A percentile compares a stretch with the other conserved stretches of the same genome.
These are phyloP conservation scores for Uropsilus gracilis DNA, from an alignment of 2,113 vertebrate species.

Conservation along the genomic window DNA sequence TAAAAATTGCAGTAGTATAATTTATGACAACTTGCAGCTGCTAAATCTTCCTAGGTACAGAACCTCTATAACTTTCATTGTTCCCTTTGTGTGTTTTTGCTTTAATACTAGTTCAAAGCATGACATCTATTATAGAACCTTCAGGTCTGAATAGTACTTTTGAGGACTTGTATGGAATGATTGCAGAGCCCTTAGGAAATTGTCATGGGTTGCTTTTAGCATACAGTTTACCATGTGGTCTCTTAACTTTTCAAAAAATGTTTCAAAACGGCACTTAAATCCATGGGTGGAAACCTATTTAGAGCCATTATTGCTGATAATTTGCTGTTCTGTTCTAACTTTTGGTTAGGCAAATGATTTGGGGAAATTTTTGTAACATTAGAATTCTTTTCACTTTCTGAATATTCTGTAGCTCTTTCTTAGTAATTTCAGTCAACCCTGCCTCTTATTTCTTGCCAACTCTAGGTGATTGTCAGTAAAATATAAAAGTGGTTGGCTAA, in stretches of 20 bases:
- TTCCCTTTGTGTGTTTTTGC: constrained; percentile 27
- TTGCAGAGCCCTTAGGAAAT: constrained; percentile 46
- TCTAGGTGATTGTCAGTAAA: background rate
- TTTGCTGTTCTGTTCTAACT: constrained; percentile 36
- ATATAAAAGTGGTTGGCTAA: background rate
- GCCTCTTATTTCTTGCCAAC: constrained; percentile 24
- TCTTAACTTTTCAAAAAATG: constrained; percentile 46
- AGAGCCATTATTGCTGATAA: constrained; percentile 23
- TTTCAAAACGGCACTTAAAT: constrained; percentile 51
- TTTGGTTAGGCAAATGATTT: constrained; percentile 45
- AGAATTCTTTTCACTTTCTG: background rate
- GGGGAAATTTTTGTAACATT: background rate
- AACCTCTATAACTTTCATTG: background rate
- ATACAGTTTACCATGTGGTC: constrained; percentile 47
- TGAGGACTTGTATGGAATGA: constrained; percentile 47
- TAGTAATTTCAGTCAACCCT: background rate
- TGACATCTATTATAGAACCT: constrained; percentile 53
- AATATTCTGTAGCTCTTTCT: constrained; percentile 40
- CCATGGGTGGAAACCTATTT: constrained; percentile 11
- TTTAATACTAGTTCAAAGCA: constrained; percentile 47
- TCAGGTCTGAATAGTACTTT: constrained; percentile 56
- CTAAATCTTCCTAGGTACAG: constrained; percentile 36
- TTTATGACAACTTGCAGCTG: constrained; percentile 26
- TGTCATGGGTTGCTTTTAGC: constrained; percentile 48
- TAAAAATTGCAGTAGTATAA: background rate